Base-by-base conservation (phyloP, 2,888 invertebrate genomes). In the Ichneumon xanthorius region DNA sequence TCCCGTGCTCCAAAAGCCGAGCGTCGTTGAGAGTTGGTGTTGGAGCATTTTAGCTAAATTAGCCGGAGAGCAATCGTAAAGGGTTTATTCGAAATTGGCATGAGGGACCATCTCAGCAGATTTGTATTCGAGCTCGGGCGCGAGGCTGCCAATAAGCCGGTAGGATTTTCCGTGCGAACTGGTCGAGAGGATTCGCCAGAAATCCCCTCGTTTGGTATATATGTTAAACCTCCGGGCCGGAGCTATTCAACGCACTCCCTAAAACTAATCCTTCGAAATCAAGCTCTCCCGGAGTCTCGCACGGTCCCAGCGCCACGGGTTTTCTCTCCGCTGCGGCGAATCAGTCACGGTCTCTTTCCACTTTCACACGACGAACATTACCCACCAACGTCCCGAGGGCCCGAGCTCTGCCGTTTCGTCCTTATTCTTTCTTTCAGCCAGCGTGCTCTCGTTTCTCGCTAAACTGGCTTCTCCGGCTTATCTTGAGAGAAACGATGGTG, bases 211-310 rank as follows among this genome's bases (percentile, higher is more conserved):
- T 79, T 63, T 53, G 76, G 58, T 37, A 63, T 78, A 84, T 79
- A 85, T 70, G 82, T 80, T 82, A 68, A 82, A 68, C 80, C 82
- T 80, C 6, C 33, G 53, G 7, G 53, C 53, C 58, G 11, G 55
- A 48, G 53, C 73, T 53, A 77, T 75, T 80, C 72, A 71, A 79
- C 85, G 80, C 81, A 83, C 83, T 79, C 77, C 77, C 83, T 84
- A 83, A 85, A 83, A 83, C 75, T 87, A 84, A 86, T 86, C 83
- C 78, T 19, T 71, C 37, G 80, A 40, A 55, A 78, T 53, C 19
- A 63, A 72, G 65, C 63, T 63, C 63, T 63, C 33, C 45, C n/a
- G 65, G 58, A 72, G 11, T 26, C 14, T 71, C 22, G 48, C 16
- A 45, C 61, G 61, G 14, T 61, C 33, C 16, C 19, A 48, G 37